Evolutionary conservation across 2,888 invertebrate species (phyloP).

Genomic region (Spodoptera exigua): DNA sequence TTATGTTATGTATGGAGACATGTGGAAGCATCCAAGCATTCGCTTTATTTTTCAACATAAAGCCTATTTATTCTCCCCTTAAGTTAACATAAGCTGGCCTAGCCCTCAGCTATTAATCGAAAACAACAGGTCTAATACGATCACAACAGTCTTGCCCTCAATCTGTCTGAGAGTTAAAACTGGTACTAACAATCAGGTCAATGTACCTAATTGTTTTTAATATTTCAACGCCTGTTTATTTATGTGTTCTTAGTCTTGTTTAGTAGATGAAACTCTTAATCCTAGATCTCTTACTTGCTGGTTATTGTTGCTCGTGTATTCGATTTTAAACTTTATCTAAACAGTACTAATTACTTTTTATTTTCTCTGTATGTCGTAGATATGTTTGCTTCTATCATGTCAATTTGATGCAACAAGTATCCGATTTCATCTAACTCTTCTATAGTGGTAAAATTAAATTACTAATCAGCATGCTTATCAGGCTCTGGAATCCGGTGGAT

Average conservation of each 20-base stretch:
- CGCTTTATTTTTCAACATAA: background rate
- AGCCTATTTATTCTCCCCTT: slow-evolving; percentile 6
- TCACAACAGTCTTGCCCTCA: slow-evolving; percentile 38
- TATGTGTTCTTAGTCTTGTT: slow-evolving; percentile 14
- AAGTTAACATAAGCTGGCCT: slow-evolving; percentile 9
- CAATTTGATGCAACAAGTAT: no score
- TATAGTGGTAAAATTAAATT: background rate
- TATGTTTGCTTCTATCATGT: no score
- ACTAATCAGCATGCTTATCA: background rate
- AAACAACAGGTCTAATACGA: slow-evolving; percentile 33
- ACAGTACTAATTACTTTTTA: background rate
- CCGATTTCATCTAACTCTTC: no score
- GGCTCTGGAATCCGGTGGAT: background rate
- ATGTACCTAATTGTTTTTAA: slow-evolving; percentile 30
- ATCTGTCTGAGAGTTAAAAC: slow-evolving; percentile 38
- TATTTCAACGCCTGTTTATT: slow-evolving; percentile 39
- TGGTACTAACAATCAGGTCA: slow-evolving; percentile 29
- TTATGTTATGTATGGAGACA: no score
- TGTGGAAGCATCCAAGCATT: background rate
- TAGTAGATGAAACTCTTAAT: background rate
- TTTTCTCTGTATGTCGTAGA: no score
- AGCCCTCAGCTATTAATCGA: slow-evolving; percentile 12
- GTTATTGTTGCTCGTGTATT: no score
- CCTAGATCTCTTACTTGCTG: no score
- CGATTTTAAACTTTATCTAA: no score